Conservation (phyloP, 2,113 vertebrate genomes). For the Myiopsitta monachus region DNA sequence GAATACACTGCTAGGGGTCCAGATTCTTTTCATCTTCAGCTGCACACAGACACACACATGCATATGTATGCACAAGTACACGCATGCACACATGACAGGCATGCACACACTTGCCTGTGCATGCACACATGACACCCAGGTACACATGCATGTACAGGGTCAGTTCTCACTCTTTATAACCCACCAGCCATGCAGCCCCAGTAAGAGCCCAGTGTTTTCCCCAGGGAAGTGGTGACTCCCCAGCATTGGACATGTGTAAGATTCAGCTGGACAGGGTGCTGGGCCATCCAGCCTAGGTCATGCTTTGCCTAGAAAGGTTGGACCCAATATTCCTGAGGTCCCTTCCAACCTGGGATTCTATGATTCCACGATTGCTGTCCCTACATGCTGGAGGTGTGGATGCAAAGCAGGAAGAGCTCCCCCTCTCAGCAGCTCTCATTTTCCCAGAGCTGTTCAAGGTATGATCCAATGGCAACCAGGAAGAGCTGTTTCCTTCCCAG, state of each 20-base stretch:
- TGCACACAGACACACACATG: neutral
- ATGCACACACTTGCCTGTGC: too few relatives aligned
- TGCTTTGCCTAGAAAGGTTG: neutral
- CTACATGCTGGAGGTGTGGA: neutral
- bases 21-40: neutral
- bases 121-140: rapidly evolving
- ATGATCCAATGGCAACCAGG: neutral
- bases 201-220: neutral
- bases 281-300: neutral
- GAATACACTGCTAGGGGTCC: neutral
- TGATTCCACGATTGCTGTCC: neutral
- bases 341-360: neutral
- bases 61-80: too few relatives aligned
- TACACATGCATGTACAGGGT: neutral
- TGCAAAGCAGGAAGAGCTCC: neutral
- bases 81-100: neutral
- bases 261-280: neutral
- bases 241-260: neutral
- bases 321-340: neutral
- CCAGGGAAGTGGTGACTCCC: neutral
- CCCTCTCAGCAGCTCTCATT: neutral
- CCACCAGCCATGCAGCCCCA: neutral
- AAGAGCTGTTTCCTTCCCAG: neutral
- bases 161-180: neutral
- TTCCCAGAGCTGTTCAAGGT: neutral